Evolutionary conservation across 2,797 vertebrate species (phyloP).

Genomic region (Tragopan temminckii): DNA sequence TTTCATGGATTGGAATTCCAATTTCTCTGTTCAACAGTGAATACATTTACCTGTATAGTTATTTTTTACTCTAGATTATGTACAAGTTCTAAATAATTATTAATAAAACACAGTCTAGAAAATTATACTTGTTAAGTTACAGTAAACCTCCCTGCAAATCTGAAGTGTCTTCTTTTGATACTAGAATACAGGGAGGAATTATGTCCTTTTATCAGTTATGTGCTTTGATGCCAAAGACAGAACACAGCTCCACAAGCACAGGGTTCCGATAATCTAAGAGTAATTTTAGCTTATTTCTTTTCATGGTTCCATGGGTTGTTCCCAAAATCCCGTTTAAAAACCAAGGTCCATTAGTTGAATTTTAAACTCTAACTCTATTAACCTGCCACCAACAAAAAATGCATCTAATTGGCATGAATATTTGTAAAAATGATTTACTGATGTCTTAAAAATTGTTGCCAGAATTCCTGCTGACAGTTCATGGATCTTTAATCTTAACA

Average conservation of each 20-base stretch:
- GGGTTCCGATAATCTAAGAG: neutral
- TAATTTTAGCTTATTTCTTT: neutral
- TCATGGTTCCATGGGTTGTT: neutral
- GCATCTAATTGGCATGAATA: neutral
- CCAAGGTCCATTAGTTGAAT: neutral
- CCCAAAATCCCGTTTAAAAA: neutral
- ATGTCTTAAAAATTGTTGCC: constrained; percentile 30
- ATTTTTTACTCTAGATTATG: neutral
- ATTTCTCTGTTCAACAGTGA: neutral
- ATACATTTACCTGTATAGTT: neutral
- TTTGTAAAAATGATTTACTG: constrained; percentile 66
- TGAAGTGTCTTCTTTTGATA: constrained; percentile 10
- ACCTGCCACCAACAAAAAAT: neutral
- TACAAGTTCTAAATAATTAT: neutral
- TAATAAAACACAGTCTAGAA: neutral
- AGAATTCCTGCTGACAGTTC: constrained; percentile 14
- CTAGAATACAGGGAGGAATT: neutral
- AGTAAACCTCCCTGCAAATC: neutral
- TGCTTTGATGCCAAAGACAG: constrained; percentile 15
- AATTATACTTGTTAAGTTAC: neutral
- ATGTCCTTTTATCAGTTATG: neutral
- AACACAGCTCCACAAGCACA: neutral
- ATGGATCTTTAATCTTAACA: neutral
- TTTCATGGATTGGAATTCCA: neutral
- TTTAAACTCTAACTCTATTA: constrained; percentile 12